These are phyloP conservation scores for Lutjanus campechanus DNA, from an alignment of 2,797 vertebrate genomes.

Conservation along the genomic window DNA sequence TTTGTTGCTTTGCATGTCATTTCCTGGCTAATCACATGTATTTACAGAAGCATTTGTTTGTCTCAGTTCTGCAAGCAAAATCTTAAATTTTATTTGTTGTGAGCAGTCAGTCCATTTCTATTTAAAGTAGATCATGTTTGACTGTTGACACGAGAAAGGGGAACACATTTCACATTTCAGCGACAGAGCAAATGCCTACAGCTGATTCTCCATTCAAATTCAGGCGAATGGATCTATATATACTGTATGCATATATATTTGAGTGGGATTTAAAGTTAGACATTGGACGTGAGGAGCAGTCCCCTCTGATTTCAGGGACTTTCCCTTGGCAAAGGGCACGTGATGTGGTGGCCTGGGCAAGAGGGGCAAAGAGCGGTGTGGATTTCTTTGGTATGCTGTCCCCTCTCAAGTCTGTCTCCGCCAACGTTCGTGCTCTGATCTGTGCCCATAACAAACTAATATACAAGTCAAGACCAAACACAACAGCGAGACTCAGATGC, in stretches of 20 bases:
- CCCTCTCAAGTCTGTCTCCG: slow-evolving; percentile 57
- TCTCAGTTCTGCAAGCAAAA: neutral
- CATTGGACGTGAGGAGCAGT: slow-evolving; percentile 38
- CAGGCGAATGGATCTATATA: neutral
- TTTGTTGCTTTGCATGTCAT: slow-evolving; percentile 29
- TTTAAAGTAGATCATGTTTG: neutral
- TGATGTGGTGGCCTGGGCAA: slow-evolving; percentile 59
- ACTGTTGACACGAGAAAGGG: neutral
- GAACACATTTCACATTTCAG: neutral
- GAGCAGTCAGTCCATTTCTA: neutral
- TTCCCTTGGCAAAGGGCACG: slow-evolving; percentile 73
- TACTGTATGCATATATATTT: slow-evolving; percentile 17
- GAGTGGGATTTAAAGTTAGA: slow-evolving; percentile 46
- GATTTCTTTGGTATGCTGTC: slow-evolving; percentile 81
- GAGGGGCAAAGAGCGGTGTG: slow-evolving; percentile 68
- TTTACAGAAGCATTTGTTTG: neutral
- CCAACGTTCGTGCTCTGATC: slow-evolving; percentile 24
- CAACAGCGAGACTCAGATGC: neutral
- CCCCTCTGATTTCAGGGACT: slow-evolving; percentile 85
- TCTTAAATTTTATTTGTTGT: neutral
- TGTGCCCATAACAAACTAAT: slow-evolving; percentile 42
- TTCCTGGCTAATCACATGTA: slow-evolving; percentile 29
- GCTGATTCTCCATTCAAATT: neutral
- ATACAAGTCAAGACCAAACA: slow-evolving; percentile 11
- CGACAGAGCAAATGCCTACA: neutral